These are phyloP conservation scores for Netelia virgata DNA, from an alignment of 2,888 invertebrate genomes.

Conservation along the genomic window DNA sequence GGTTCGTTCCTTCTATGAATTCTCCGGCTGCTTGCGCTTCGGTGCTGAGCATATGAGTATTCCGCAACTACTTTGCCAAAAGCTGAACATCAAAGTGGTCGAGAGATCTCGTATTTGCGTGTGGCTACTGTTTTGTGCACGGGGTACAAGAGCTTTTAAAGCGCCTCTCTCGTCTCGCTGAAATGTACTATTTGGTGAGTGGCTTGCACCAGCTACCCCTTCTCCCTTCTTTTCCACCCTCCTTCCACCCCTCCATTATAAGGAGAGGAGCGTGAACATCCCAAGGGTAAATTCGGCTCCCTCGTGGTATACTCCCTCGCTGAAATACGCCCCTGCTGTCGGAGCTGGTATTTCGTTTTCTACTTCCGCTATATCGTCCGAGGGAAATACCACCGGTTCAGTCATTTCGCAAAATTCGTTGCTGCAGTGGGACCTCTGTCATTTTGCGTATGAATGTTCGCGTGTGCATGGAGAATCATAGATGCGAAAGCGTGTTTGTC, in stretches of 20 bases:
- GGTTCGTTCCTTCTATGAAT: constrained; percentile 6
- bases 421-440: constrained; percentile 11
- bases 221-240: not conserved
- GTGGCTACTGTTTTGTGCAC: constrained; percentile 12
- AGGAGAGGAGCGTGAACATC: constrained; percentile 37
- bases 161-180: constrained; percentile 40
- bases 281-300: constrained; percentile 47
- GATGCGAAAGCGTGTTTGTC: constrained; percentile 55
- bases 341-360: constrained; percentile 44
- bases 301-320: constrained; percentile 19
- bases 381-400: constrained; percentile 26
- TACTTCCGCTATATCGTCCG: constrained; percentile 19
- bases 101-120: constrained; percentile 31
- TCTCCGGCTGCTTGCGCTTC: not conserved
- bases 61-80: constrained; percentile 47
- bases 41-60: not conserved
- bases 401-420: constrained; percentile 12
- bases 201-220: no score
- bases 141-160: not conserved
- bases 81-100: constrained; percentile 58
- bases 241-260: constrained; percentile 34
- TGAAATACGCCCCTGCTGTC: not conserved
- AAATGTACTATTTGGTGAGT: constrained; percentile 31
- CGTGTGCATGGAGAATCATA: no score
- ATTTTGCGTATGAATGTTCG: constrained; percentile 27